Evolutionary conservation across 2,113 vertebrate species (phyloP).

Genomic region (Bujurquina vittata): DNA sequence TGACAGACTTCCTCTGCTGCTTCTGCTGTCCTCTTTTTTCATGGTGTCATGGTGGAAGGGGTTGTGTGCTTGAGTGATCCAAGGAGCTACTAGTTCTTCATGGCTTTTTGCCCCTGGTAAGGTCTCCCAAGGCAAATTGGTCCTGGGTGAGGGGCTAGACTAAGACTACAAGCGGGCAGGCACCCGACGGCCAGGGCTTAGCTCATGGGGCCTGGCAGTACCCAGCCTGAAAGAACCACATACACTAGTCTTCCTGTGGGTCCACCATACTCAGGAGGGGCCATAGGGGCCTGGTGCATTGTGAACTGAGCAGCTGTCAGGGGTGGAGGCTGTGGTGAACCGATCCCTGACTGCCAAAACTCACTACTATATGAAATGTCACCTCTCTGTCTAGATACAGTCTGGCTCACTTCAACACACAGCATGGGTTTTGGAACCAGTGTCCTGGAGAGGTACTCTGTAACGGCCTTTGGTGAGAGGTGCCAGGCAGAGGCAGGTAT

Average conservation of each 20-base stretch:
- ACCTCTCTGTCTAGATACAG: not conserved
- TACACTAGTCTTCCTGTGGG: not conserved
- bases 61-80: not conserved
- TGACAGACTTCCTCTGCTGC: not conserved
- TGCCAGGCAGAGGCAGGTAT: too few species aligned
- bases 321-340: not conserved
- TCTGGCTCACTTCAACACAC: not conserved
- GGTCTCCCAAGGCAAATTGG: not conserved
- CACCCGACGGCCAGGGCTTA: not conserved
- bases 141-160: not conserved
- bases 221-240: too few species aligned
- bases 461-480: not conserved
- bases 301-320: not conserved
- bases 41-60: not conserved
- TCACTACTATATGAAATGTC: not conserved
- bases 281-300: not conserved
- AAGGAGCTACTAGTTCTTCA: not conserved
- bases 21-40: not conserved
- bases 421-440: not conserved
- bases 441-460: not conserved
- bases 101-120: constrained; percentile 1
- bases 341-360: not conserved
- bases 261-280: not conserved
- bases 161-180: not conserved
- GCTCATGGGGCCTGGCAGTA: not conserved